Evolutionary conservation across 2,797 vertebrate species (phyloP).

Genomic region (Chromis chromis): DNA sequence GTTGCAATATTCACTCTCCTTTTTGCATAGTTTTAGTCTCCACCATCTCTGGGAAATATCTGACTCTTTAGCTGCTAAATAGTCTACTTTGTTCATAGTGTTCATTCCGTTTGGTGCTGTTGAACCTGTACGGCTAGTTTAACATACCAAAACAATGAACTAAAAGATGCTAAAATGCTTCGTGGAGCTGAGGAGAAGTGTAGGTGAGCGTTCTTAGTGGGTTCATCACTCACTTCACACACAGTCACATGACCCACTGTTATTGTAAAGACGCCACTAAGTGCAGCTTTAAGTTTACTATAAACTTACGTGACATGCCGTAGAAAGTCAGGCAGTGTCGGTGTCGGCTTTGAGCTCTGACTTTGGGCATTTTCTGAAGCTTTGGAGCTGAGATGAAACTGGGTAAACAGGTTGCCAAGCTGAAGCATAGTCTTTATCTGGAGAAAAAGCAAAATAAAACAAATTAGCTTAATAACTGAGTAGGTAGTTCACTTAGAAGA

Average conservation of each 20-base stretch:
- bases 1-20: background rate
- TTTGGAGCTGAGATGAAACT: conserved; percentile 71
- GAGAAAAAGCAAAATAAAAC: background rate
- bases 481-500: background rate
- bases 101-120: background rate
- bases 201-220: background rate
- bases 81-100: background rate
- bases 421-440: conserved; percentile 76
- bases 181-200: background rate
- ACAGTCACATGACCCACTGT: background rate
- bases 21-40: background rate
- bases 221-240: background rate
- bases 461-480: background rate
- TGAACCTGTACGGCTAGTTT: background rate
- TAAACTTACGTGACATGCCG: conserved; percentile 67
- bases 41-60: too few species aligned
- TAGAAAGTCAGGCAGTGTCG: conserved; percentile 68
- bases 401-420: conserved; percentile 75
- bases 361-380: conserved; percentile 39
- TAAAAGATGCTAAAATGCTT: background rate
- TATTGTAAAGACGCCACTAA: background rate
- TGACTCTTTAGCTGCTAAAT: background rate
- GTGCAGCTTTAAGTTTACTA: background rate
- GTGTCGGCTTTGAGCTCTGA: conserved; percentile 42
- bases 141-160: conserved; percentile 10